These are phyloP conservation scores for Rhynchotus rufescens DNA, from an alignment of 2,797 vertebrate species.

Conservation along the genomic window DNA sequence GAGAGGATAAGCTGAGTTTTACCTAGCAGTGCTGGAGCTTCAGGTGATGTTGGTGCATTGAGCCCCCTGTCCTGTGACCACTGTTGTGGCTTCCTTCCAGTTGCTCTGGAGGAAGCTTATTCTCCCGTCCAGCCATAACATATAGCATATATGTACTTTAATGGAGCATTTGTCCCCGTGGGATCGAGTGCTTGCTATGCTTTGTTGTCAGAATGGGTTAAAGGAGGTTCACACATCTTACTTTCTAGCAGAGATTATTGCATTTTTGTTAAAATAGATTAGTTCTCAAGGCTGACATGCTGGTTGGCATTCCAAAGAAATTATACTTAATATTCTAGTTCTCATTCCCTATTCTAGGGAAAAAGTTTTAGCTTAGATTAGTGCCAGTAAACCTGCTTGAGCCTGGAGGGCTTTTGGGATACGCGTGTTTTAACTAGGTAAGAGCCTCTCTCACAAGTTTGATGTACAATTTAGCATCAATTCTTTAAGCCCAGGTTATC, in stretches of 20 bases:
- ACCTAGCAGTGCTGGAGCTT: background rate
- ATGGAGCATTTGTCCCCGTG: background rate
- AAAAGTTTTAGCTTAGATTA: background rate
- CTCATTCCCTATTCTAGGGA: background rate
- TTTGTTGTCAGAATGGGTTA: background rate
- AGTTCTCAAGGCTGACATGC: rapidly evolving
- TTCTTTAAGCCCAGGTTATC: background rate
- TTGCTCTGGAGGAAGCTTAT: background rate
- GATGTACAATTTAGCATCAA: background rate
- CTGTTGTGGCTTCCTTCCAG: background rate
- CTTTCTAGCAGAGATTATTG: background rate
- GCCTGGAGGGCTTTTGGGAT: background rate
- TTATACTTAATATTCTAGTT: background rate
- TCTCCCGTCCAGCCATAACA: background rate
- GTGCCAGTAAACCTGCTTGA: background rate
- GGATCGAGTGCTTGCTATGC: background rate
- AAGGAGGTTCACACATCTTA: background rate
- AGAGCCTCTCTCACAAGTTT: background rate
- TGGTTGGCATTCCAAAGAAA: background rate
- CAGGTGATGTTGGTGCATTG: background rate
- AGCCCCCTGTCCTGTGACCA: background rate
- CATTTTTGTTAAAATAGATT: background rate
- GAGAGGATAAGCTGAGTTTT: background rate
- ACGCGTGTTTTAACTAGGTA: background rate
- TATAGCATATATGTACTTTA: background rate